Base-by-base conservation (phyloP, 2,888 invertebrate genomes). In the Scelioninae gen. 2 region DNA sequence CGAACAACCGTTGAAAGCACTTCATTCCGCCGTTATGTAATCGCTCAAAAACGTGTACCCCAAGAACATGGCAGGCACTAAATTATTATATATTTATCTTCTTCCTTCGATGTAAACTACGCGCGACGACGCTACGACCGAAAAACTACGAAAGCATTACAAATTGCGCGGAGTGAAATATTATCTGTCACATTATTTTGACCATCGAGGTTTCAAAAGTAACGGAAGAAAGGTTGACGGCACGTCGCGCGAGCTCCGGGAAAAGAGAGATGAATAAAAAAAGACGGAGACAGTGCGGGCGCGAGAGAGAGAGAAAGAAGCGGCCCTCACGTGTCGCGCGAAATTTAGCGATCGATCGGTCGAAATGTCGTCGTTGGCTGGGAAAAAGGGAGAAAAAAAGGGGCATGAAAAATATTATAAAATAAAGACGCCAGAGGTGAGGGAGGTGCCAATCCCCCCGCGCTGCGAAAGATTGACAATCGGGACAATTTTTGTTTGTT, bases 111-210 rank as follows among this genome's bases (percentile, higher is more conserved):
- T 45, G 43, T 35, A 60, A 60, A 50, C 43, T 50, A 11, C 57
- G 33, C 13, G 50, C 41, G 53, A 53, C 48, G 60, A 53, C 35
- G 60, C 37, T 37, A n/a, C 37, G 43, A 22, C 53, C 19, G 45
- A 63, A 55, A 71, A 71, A 71, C 58, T 52, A 58, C 60, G 52
- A 63, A 43, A 57, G 64, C 33, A 46, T 65, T 52, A 65, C 58
- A 57, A 65, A 71, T 65, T 53, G 64, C 9, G 58, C 46, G 33
- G 41, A 53, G 61, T 72, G 65, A 72, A 72, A 72, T 72, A 72
- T 72, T 72, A 67, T 63, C 57, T 65, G 72, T 72, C 60, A 65
- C 31, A 61, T 72, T 72, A 72, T 72, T 72, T 72, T 72, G 72
- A 65, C 72, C 65, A 65, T 43, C 31, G 60, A 55, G 61, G 41